A percentile compares a stretch with the other conserved stretches of the same genome.
Conservation (phyloP, 2,888 invertebrate genomes). For the Exocentrus adspersus region DNA sequence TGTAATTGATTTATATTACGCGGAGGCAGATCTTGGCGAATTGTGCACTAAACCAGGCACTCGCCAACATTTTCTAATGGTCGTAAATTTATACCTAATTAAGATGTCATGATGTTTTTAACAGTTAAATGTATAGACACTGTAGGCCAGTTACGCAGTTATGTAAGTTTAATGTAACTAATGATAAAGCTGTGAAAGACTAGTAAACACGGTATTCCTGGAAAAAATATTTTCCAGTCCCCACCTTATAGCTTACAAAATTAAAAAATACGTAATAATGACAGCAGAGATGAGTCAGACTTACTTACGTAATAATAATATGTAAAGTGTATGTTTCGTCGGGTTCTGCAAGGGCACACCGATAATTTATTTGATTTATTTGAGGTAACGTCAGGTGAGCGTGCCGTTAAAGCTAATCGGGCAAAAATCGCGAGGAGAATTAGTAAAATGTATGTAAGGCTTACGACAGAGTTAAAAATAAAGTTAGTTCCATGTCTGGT, state of each 20-base stretch:
- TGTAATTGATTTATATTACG: background rate
- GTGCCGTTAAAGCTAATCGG: background rate
- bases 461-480: constrained; percentile 14
- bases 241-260: no score
- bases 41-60: no score
- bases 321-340: background rate
- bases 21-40: no score
- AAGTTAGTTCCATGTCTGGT: constrained; percentile 5
- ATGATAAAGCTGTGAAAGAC: no score
- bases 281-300: background rate
- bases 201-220: background rate
- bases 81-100: no score
- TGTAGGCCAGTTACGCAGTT: no score
- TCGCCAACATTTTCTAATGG: no score
- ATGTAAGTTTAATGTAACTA: no score
- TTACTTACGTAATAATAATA: no score
- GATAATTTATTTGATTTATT: background rate
- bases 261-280: background rate
- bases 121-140: no score
- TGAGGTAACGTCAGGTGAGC: background rate
- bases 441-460: background rate
- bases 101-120: no score
- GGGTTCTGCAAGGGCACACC: background rate
- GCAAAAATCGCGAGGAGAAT: background rate
- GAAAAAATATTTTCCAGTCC: background rate